These are phyloP conservation scores for Drosophila ananassae DNA, from an alignment of 1,140 invertebrate genomes.

Conservation along the genomic window DNA sequence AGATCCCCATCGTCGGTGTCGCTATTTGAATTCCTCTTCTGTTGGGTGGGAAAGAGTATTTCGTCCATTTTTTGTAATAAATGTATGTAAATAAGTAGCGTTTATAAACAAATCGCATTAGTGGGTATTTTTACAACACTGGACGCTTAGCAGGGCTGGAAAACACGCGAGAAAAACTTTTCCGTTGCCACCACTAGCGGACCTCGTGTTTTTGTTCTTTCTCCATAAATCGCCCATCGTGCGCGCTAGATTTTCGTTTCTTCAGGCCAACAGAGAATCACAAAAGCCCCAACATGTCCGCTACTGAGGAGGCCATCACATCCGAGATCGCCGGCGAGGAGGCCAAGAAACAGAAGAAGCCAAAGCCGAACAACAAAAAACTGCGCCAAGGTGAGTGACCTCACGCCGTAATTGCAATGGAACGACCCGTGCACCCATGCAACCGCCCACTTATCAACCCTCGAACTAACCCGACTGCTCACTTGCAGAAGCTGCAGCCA, in stretches of 20 bases:
- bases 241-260: slow-evolving; percentile 48
- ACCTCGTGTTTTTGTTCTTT: slow-evolving; percentile 55
- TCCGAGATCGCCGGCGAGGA: slow-evolving; percentile 56
- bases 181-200: slow-evolving; percentile 6
- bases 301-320: slow-evolving; percentile 54
- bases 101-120: slow-evolving; percentile 16
- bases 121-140: slow-evolving; percentile 2
- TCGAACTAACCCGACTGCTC: not conserved
- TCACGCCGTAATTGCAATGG: slow-evolving; percentile 19
- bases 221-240: slow-evolving; percentile 39
- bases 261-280: slow-evolving; percentile 25
- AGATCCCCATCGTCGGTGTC: slow-evolving; percentile 73
- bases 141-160: not conserved
- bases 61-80: slow-evolving; percentile 57
- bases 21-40: slow-evolving; percentile 53
- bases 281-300: slow-evolving; percentile 52
- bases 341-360: slow-evolving; percentile 80
- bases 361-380: slow-evolving; percentile 83
- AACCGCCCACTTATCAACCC: slow-evolving; percentile 6
- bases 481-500: slow-evolving; percentile 72
- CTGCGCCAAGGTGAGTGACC: slow-evolving; percentile 79
- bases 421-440: slow-evolving; percentile 9
- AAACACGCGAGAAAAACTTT: not conserved
- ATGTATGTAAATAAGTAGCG: not conserved
- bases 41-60: slow-evolving; percentile 71